Evolutionary conservation across 2,888 invertebrate genomes (phyloP), one percentile per base, ranked within the genome.

Genomic region (Brachyptera putata): DNA sequence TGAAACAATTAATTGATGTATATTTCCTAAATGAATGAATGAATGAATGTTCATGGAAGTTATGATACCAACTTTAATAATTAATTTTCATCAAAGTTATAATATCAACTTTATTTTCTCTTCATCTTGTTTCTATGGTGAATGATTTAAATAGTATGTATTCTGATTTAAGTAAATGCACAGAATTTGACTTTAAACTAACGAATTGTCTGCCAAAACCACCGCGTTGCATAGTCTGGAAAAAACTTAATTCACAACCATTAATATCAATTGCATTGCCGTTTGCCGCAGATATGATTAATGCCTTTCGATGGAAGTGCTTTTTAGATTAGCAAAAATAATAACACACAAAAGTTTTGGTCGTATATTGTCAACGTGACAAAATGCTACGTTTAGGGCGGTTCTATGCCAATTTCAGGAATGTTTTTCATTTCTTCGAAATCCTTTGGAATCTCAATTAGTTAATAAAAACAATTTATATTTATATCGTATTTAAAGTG

Each of bases 251-350:
- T 43, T 43, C 21, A 18, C 21, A 11, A 11, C 43, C 43, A 43
- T 43, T 43, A 43, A 43, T 43, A 43, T 43, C 43, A 43, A 43
- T 43, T n/a, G 11, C 21, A 43, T 14, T 43, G 43, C 43, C 14
- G 43, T 43, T 43, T 43, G 43, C 21, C 18, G 14, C 16, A 2
- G 43, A n/a, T 37, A 37, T 21, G 43, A 43, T 43, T 43, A 43
- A 43, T 43, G 43, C 43, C 11, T 43, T 43, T 43, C 11, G 11
- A 43, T 43, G 18, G 21, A 43, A 43, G 21, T 21, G 43, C 43
- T 43, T 43, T 43, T 21, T 43, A 21, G 43, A 43, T 18, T 43
- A 18, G 43, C 43, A 43, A 43, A 43, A 43, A 43, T 43, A 43
- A 43, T 43, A 43, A 21, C 43, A 43, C 9, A 43, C 43, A 43